phyloP scores from a whole-genome alignment of 1,140 invertebrate species.

The Drosophila leontia region DNA sequence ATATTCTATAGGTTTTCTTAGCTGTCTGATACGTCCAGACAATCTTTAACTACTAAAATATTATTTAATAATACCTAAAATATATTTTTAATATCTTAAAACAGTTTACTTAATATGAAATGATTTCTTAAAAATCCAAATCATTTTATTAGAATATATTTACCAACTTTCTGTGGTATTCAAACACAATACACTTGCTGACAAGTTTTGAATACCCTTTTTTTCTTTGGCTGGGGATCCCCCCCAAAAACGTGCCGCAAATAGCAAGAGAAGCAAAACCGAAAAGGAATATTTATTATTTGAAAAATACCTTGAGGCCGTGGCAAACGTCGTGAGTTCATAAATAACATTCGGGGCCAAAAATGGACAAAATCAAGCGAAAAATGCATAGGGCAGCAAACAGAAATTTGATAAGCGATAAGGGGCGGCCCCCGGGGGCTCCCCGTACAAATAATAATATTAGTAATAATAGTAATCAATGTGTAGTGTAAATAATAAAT shows the following conservation, averaged over 20 bases:
- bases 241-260: conserved; percentile 26
- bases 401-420: conserved; percentile 68
- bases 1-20: neutral
- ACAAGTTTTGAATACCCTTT: conserved; percentile 21
- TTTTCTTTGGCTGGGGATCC: neutral
- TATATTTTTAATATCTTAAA: neutral
- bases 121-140: too few species aligned
- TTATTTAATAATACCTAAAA: neutral
- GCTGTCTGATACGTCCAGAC: too few species aligned
- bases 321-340: conserved; percentile 67
- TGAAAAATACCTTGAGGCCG: conserved; percentile 74
- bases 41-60: neutral
- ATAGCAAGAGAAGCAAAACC: conserved; percentile 39
- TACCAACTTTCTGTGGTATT: neutral
- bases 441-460: conserved; percentile 71
- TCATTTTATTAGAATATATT: neutral
- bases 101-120: neutral
- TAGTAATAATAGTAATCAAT: conserved; percentile 80
- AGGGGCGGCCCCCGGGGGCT: conserved; percentile 7
- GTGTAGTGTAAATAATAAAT: conserved; percentile 82
- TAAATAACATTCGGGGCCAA: conserved; percentile 65
- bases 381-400: conserved; percentile 57
- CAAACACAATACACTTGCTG: neutral
- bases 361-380: conserved; percentile 67
- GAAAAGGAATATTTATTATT: conserved; percentile 78